phyloP scores from a whole-genome alignment of 2,113 vertebrate species.

The Paradoxurus hermaphroditus region DNA sequence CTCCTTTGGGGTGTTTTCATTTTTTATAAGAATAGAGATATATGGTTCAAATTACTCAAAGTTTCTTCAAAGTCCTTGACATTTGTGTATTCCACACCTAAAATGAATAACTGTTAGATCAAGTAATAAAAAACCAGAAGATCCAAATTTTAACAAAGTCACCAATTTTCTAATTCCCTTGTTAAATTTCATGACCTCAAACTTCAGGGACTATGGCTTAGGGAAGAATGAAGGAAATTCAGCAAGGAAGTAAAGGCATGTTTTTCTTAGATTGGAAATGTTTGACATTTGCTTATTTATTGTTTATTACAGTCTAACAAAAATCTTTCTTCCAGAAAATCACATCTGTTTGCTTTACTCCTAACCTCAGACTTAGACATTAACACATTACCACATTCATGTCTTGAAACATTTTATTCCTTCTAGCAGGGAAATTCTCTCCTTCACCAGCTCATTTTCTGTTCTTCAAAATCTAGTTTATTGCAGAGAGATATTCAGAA shows the following conservation, averaged over 20 bases:
- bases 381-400: background rate
- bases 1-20: conserved; percentile 61
- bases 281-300: background rate
- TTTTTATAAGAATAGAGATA: conserved; percentile 65
- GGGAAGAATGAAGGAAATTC: background rate
- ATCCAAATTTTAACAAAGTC: conserved; percentile 42
- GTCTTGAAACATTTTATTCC: background rate
- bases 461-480: background rate
- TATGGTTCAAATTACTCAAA: conserved; percentile 70
- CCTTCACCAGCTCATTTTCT: background rate
- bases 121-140: conserved; percentile 51
- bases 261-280: background rate
- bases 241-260: background rate
- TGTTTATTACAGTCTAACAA: background rate
- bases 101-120: conserved; percentile 55
- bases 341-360: background rate
- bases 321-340: conserved; percentile 33
- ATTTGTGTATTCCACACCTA: conserved; percentile 54
- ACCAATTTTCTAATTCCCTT: conserved; percentile 28
- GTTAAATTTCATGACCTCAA: conserved; percentile 43
- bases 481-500: background rate
- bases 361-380: background rate
- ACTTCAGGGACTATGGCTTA: background rate
- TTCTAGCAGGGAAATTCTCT: background rate
- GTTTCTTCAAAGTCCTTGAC: conserved; percentile 61